Evolutionary conservation across 2,888 invertebrate genomes (phyloP).

Genomic region (Folsomia candida): DNA sequence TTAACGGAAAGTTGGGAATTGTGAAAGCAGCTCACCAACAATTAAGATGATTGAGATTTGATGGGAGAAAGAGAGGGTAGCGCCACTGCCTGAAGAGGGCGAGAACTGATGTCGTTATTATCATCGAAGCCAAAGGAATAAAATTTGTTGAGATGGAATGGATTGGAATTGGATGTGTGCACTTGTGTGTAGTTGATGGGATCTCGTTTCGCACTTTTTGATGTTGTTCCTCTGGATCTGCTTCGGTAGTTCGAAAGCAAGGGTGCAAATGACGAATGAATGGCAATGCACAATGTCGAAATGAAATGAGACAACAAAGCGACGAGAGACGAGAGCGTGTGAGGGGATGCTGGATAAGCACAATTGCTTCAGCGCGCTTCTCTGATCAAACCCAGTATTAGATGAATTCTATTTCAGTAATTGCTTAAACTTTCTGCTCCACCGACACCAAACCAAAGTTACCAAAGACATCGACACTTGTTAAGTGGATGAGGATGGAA

Average conservation of each 20-base stretch:
- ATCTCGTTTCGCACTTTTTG: slow-evolving; percentile 3
- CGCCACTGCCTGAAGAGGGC: too few species aligned
- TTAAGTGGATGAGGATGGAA: not conserved
- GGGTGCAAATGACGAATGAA: not conserved
- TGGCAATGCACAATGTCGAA: not conserved
- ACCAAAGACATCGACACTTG: not conserved
- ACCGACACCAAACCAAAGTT: not conserved
- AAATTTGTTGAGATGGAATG: not conserved
- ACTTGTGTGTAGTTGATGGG: slow-evolving; percentile 5
- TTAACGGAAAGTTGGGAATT: too few species aligned
- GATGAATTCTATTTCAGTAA: not conserved
- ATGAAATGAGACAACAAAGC: not conserved
- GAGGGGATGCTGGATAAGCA: not conserved
- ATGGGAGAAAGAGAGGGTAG: not conserved
- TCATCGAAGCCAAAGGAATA: not conserved
- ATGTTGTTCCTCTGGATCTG: not conserved
- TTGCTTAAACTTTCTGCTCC: slow-evolving; percentile 1
- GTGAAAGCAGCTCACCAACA: too few species aligned
- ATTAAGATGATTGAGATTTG: not conserved
- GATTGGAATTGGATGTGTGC: not conserved
- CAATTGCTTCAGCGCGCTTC: not conserved
- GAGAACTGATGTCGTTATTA: not conserved
- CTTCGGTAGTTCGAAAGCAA: not conserved
- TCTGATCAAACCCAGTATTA: not conserved
- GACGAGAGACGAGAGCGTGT: not conserved